phyloP scores from a whole-genome alignment of 2,888 invertebrate genomes.

The Drosophila tripunctata region DNA sequence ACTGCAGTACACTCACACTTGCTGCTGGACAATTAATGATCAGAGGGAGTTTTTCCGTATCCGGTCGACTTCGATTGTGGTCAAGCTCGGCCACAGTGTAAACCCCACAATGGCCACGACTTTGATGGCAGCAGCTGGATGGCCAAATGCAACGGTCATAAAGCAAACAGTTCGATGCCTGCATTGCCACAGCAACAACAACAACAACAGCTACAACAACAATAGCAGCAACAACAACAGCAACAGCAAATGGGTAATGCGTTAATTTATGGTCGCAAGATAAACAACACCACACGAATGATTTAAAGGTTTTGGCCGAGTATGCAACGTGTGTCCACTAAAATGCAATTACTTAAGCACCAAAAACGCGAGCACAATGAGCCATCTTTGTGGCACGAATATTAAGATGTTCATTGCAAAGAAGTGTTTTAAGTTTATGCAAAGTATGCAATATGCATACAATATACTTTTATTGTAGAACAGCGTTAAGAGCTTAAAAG shows the following conservation, averaged over 20 bases:
- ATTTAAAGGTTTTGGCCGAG: slow-evolving; percentile 59
- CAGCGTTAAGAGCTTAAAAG: too few relatives aligned
- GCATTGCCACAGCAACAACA: slow-evolving; percentile 54
- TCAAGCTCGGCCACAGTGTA: slow-evolving; percentile 59
- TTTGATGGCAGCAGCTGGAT: slow-evolving; percentile 73
- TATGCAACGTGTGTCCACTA: slow-evolving; percentile 71
- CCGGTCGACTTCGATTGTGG: slow-evolving; percentile 64
- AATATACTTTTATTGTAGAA: too few relatives aligned
- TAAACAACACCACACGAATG: slow-evolving; percentile 63
- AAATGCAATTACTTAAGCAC: slow-evolving; percentile 75
- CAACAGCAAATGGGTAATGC: slow-evolving; percentile 53
- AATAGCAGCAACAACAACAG: slow-evolving; percentile 40
- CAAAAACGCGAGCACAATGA: slow-evolving; percentile 43
- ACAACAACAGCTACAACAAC: slow-evolving; percentile 24
- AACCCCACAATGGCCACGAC: slow-evolving; percentile 63
- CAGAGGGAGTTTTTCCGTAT: slow-evolving; percentile 30
- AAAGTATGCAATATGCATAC: too few relatives aligned
- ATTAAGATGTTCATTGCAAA: background rate
- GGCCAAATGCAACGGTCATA: slow-evolving; percentile 68
- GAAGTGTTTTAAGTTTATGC: background rate
- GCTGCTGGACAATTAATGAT: slow-evolving; percentile 62
- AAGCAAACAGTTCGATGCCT: slow-evolving; percentile 75
- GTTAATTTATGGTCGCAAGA: slow-evolving; percentile 78
- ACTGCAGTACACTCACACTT: slow-evolving; percentile 9
- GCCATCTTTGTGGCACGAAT: slow-evolving; percentile 16